Evolutionary conservation across 1,140 invertebrate species (phyloP).

Genomic region (Drosophila melanica): DNA sequence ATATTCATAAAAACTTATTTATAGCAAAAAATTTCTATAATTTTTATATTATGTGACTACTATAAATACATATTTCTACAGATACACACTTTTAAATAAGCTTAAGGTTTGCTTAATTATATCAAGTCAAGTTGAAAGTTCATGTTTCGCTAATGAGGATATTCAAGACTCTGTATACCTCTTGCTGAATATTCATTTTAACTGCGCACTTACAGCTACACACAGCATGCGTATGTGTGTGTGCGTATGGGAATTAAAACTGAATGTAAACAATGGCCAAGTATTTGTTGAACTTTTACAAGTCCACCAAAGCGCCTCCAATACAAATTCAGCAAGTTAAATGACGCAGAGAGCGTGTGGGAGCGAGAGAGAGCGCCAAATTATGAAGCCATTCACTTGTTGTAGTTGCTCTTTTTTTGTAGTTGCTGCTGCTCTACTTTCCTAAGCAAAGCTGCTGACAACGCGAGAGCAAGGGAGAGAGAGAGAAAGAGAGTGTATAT

Average conservation of each 20-base stretch:
- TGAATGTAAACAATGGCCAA: slow-evolving; percentile 13
- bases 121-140: neutral
- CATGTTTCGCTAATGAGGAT: neutral
- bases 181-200: slow-evolving; percentile 9
- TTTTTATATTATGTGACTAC: too few relatives aligned
- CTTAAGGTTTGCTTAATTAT: neutral
- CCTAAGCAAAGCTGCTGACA: slow-evolving; percentile 34
- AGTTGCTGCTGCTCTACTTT: slow-evolving; percentile 63
- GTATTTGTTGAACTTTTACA: slow-evolving; percentile 14
- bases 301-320: slow-evolving; percentile 26
- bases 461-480: slow-evolving; percentile 3
- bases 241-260: slow-evolving; percentile 25
- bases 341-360: slow-evolving; percentile 41
- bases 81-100: too few relatives aligned
- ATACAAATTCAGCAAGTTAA: slow-evolving; percentile 17
- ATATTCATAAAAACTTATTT: neutral
- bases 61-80: too few relatives aligned
- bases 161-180: neutral
- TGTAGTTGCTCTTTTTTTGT: slow-evolving; percentile 9
- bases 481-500: neutral
- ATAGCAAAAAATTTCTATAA: neutral
- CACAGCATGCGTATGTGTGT: neutral
- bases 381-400: slow-evolving; percentile 12
- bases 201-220: slow-evolving; percentile 12
- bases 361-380: slow-evolving; percentile 5